Evolutionary conservation across 2,113 vertebrate genomes (phyloP).

Genomic region (Indri indri): DNA sequence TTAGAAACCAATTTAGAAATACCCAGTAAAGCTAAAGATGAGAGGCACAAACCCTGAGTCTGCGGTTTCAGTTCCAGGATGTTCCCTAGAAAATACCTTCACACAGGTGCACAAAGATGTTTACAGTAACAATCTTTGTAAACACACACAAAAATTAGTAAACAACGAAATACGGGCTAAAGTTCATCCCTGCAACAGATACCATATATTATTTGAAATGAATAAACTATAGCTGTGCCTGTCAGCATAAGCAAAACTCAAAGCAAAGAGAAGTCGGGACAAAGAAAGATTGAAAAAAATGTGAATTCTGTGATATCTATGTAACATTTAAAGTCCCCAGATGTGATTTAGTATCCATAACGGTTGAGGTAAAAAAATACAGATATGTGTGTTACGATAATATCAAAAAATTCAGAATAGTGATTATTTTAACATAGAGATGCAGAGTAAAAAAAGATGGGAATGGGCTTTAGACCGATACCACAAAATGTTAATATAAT

Average conservation of each 20-base stretch:
- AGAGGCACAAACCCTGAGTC: background rate
- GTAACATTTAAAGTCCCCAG: background rate
- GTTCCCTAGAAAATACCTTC: background rate
- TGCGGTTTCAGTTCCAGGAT: background rate
- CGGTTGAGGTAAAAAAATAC: background rate
- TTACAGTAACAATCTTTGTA: background rate
- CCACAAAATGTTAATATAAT: background rate
- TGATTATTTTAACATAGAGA: background rate
- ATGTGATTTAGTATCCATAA: background rate
- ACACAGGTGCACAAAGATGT: background rate
- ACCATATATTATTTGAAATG: background rate
- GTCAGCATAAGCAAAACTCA: background rate
- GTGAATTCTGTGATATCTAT: background rate
- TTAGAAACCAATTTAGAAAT: conserved; percentile 2
- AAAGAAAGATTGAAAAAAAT: background rate
- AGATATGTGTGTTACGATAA: background rate
- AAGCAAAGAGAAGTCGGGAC: background rate
- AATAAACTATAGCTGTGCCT: background rate
- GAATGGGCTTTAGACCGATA: background rate
- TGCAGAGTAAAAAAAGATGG: background rate
- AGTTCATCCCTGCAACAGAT: background rate
- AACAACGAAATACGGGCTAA: background rate
- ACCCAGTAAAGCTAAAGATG: background rate
- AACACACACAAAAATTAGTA: background rate
- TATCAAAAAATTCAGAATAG: background rate